These are phyloP conservation scores for Machaerirhynchus nigripectus DNA, from an alignment of 2,113 vertebrate genomes.

Conservation along the genomic window DNA sequence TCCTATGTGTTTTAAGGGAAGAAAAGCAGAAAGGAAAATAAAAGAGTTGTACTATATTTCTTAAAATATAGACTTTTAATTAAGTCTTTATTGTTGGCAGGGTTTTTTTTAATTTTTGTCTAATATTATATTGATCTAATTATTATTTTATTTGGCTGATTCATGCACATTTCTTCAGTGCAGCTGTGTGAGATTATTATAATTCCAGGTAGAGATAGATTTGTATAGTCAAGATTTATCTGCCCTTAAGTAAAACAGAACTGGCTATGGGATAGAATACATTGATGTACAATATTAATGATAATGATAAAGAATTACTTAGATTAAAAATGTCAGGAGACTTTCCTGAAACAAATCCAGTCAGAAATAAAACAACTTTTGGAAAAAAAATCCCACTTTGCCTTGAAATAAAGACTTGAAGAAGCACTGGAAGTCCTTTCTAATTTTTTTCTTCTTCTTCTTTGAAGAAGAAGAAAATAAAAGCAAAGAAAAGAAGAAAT, in stretches of 20 bases:
- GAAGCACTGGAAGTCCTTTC: not conserved
- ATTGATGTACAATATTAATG: not conserved
- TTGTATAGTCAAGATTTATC: not conserved
- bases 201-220: not conserved
- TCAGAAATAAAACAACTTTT: not conserved
- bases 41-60: not conserved
- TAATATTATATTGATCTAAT: not conserved
- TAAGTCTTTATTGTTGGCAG: not conserved
- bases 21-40: not conserved
- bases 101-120: not conserved
- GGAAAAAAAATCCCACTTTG: accelerated
- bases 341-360: not conserved
- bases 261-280: not conserved
- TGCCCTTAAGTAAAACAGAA: not conserved
- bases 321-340: not conserved
- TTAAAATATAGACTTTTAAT: not conserved
- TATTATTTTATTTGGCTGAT: not conserved
- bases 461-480: not conserved
- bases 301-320: not conserved
- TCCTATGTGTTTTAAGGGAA: not conserved
- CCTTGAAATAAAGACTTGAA: not conserved
- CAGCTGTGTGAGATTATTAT: not conserved
- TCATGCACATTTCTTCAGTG: not conserved
- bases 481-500: not conserved
- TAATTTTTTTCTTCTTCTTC: not conserved